phyloP scores from a whole-genome alignment of 2,888 invertebrate genomes.

The Drosophila birchii region DNA sequence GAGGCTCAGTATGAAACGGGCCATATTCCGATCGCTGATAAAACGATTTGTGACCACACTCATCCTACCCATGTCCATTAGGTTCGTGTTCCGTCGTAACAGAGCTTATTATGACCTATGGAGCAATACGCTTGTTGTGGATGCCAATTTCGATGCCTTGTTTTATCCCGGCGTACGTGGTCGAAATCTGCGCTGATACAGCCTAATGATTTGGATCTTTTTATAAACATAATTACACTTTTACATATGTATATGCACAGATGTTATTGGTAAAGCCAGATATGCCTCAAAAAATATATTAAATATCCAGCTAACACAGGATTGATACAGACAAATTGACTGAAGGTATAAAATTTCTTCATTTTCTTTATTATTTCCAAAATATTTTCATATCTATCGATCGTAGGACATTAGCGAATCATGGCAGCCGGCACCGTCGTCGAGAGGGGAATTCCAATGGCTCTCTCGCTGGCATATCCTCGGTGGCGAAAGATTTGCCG shows the following conservation, averaged over 20 bases:
- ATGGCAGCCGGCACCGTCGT: no score
- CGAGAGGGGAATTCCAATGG: conserved; percentile 14
- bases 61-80: conserved; percentile 93
- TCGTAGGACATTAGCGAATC: conserved; percentile 1
- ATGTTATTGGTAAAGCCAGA: background rate
- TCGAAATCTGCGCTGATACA: background rate
- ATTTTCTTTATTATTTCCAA: background rate
- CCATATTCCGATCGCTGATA: conserved; percentile 91
- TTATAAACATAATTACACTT: background rate
- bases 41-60: conserved; percentile 95
- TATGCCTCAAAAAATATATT: background rate
- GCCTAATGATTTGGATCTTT: conserved; percentile 29
- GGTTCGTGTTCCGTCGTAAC: conserved; percentile 92
- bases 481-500: conserved; percentile 10
- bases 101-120: conserved; percentile 94
- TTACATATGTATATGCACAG: background rate
- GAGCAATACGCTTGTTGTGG: conserved; percentile 94
- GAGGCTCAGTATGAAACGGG: conserved; percentile 88
- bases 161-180: conserved; percentile 13
- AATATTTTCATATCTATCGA: background rate
- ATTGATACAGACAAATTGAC: background rate
- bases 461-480: conserved; percentile 3
- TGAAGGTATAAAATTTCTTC: background rate
- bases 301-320: background rate
- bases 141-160: conserved; percentile 88